Percentiles rank a stretch among this genome's conserved stretches.
Conservation (phyloP, 2,113 vertebrate species). For the Albula goreensis region DNA sequence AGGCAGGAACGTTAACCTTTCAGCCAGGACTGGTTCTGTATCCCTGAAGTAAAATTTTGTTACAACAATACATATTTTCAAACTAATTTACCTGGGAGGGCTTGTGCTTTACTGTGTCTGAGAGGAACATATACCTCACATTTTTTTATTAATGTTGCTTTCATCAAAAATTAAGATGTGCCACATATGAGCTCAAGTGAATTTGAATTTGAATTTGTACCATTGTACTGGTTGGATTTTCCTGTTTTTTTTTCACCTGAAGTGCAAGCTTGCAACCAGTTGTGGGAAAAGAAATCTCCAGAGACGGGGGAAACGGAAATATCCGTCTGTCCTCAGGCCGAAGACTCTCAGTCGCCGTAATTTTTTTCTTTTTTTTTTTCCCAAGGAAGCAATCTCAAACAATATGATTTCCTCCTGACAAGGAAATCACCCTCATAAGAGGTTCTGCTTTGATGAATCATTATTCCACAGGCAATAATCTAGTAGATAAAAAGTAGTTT, state of each 20-base stretch:
- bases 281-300: conserved; percentile 33
- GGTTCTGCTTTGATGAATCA: neutral
- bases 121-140: neutral
- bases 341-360: conserved; percentile 35
- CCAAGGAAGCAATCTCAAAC: conserved; percentile 65
- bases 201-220: neutral
- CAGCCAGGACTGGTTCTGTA: neutral
- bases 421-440: conserved; percentile 28
- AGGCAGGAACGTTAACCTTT: neutral
- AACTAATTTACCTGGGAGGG: neutral
- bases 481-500: neutral
- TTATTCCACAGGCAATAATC: neutral
- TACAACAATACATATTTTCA: neutral
- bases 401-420: conserved; percentile 60
- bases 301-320: neutral
- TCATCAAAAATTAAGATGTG: neutral
- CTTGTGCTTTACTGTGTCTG: neutral
- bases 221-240: neutral
- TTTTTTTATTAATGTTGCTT: neutral
- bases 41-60: neutral
- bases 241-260: neutral
- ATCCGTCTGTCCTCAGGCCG: conserved; percentile 13
- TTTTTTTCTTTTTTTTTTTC: conserved; percentile 49
- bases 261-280: too few species aligned
- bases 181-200: neutral